Percentiles rank a stretch among this genome's conserved stretches.
phyloP scores from a whole-genome alignment of 2,113 vertebrate genomes.

The Cercocebus atys region DNA sequence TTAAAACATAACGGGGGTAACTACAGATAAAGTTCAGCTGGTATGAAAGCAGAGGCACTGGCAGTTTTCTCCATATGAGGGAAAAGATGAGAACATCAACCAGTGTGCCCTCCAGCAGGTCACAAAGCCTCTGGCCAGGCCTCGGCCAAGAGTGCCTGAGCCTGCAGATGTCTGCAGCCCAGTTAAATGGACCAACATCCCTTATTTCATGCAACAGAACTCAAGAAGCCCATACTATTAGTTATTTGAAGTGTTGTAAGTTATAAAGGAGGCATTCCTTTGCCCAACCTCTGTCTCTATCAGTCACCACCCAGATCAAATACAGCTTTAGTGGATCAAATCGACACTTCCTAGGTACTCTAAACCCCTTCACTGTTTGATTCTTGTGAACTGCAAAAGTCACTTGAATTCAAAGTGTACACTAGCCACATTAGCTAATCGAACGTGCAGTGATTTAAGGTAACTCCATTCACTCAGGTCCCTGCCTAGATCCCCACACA shows the following conservation, averaged over 20 bases:
- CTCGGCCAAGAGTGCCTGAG: fast-evolving
- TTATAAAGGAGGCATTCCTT: not conserved
- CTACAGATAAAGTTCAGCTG: not conserved
- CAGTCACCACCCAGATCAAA: not conserved
- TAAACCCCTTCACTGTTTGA: not conserved
- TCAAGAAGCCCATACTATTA: not conserved
- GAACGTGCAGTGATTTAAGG: not conserved
- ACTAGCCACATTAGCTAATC: fast-evolving
- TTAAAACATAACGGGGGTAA: not conserved
- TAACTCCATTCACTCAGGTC: not conserved
- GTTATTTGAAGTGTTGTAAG: not conserved
- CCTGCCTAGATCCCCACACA: not conserved
- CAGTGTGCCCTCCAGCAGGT: not conserved
- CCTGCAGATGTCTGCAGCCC: not conserved
- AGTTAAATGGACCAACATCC: fast-evolving
- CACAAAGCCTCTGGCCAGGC: not conserved
- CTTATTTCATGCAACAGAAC: not conserved
- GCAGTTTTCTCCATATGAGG: not conserved
- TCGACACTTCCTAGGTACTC: not conserved
- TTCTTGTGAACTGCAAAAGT: not conserved
- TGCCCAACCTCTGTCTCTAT: not conserved
- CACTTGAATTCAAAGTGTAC: not conserved
- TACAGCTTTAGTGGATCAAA: not conserved
- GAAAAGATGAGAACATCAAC: not conserved
- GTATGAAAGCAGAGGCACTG: fast-evolving